Conservation (phyloP, 2,888 invertebrate genomes). For the Trimorus sp. region DNA sequence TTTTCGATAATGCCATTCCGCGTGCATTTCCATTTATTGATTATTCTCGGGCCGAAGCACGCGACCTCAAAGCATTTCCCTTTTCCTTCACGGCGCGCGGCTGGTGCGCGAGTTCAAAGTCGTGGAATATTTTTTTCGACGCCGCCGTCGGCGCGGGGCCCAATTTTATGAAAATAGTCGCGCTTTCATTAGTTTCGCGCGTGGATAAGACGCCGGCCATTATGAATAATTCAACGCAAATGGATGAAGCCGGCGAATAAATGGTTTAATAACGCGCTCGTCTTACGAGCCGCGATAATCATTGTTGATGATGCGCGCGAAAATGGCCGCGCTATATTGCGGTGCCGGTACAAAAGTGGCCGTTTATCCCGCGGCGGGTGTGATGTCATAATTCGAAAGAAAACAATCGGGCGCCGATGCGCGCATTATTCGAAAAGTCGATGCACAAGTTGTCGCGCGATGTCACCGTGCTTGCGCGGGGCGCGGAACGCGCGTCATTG, state of each 20-base stretch:
- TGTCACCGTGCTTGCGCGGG: slow-evolving; percentile 52
- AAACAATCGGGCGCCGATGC: slow-evolving; percentile 48
- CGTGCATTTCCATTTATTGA: slow-evolving; percentile 34
- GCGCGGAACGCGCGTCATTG: slow-evolving; percentile 68
- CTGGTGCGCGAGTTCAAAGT: slow-evolving; percentile 35
- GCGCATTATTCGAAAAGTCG: slow-evolving; percentile 60
- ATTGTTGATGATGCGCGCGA: slow-evolving; percentile 47
- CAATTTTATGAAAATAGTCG: slow-evolving; percentile 46
- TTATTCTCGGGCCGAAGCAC: slow-evolving; percentile 11
- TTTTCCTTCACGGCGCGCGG: slow-evolving; percentile 6
- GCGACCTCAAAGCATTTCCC: slow-evolving; percentile 11
- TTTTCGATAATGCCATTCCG: neutral
- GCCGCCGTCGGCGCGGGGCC: neutral
- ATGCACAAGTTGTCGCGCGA: slow-evolving; percentile 51
- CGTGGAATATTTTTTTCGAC: slow-evolving; percentile 32
- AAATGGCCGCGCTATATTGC: slow-evolving; percentile 53
- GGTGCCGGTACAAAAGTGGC: slow-evolving; percentile 36
- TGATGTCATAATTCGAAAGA: slow-evolving; percentile 59
- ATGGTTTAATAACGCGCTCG: slow-evolving; percentile 51
- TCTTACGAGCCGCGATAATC: slow-evolving; percentile 50
- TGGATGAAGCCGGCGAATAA: slow-evolving; percentile 49
- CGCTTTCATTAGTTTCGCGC: slow-evolving; percentile 48
- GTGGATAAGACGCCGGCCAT: slow-evolving; percentile 36
- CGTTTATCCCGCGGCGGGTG: slow-evolving; percentile 30
- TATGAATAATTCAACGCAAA: slow-evolving; percentile 56